phyloP scores from a whole-genome alignment of 2,113 vertebrate species.

The Syrrhaptes paradoxus region DNA sequence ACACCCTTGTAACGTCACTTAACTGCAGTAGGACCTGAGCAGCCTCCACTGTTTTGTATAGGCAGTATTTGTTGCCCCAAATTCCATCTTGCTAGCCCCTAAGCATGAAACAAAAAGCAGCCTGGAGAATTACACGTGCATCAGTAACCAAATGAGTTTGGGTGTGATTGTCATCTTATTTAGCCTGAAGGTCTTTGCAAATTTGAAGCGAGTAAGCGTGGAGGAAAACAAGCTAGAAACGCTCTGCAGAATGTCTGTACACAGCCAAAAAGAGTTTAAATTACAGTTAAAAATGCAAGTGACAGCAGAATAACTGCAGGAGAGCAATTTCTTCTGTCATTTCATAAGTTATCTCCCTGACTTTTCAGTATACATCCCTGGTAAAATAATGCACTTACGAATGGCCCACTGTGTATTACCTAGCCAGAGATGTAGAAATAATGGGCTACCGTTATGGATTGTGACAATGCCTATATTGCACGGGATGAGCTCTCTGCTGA shows the following conservation, averaged over 20 bases:
- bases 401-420: neutral
- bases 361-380: conserved; percentile 26
- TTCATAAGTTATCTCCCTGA: conserved; percentile 41
- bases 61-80: neutral
- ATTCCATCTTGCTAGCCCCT: neutral
- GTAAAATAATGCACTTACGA: neutral
- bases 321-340: neutral
- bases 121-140: neutral
- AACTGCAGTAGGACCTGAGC: neutral
- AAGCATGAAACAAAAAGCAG: neutral
- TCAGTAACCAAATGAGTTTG: neutral
- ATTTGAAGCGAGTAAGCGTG: neutral
- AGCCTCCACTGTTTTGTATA: neutral
- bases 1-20: neutral
- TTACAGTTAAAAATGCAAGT: conserved; percentile 44
- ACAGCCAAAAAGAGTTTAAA: conserved; percentile 53
- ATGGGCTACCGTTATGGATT: neutral
- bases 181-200: conserved; percentile 28
- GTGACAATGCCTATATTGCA: neutral
- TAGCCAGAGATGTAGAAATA: neutral
- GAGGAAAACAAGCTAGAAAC: conserved; percentile 22
- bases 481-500: conserved; percentile 4
- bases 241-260: conserved; percentile 2
- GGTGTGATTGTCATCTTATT: conserved; percentile 74
- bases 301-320: neutral